phyloP scores from a whole-genome alignment of 37 sponge, comb jelly and placozoan species.

The Bolinopsis microptera region DNA sequence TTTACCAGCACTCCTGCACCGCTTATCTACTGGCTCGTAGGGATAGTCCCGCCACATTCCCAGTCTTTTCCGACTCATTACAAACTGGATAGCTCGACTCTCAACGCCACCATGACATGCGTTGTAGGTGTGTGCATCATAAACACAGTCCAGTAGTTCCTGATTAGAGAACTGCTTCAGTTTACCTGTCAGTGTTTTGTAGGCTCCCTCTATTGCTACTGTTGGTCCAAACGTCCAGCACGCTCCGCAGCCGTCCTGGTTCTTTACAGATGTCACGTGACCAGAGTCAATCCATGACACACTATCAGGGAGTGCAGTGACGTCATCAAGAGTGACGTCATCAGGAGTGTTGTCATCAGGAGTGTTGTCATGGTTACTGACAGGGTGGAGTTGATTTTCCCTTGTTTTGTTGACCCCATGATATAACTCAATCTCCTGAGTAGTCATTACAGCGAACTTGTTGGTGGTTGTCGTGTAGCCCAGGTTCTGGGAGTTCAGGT shows the following conservation, averaged over 20 bases:
- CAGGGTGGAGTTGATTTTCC: too few relatives aligned
- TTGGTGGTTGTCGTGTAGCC: neutral
- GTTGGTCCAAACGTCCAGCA: conserved; percentile 32
- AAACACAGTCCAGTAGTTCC: conserved; percentile 26
- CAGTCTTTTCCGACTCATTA: neutral
- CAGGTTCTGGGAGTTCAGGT: neutral
- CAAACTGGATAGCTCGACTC: conserved; percentile 8
- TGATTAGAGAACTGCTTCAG: conserved; percentile 44
- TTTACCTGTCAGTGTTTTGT: neutral
- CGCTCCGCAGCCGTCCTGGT: conserved; percentile 29
- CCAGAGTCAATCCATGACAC: neutral
- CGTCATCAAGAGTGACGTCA: neutral
- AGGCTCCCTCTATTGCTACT: conserved; percentile 21
- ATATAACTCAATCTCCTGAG: neutral
- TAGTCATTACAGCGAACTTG: neutral
- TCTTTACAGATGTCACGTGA: neutral
- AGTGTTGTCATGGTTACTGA: neutral
- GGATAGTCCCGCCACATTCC: neutral
- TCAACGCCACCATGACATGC: neutral
- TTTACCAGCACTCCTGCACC: neutral
- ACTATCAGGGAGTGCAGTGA: neutral
- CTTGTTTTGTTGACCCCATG: conserved; percentile 17
- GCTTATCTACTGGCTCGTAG: conserved; percentile 10
- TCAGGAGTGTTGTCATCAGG: neutral
- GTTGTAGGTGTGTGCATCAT: conserved; percentile 35